Base-by-base conservation (phyloP, 2,797 vertebrate species). In the Parauchenoglanis ngamensis region DNA sequence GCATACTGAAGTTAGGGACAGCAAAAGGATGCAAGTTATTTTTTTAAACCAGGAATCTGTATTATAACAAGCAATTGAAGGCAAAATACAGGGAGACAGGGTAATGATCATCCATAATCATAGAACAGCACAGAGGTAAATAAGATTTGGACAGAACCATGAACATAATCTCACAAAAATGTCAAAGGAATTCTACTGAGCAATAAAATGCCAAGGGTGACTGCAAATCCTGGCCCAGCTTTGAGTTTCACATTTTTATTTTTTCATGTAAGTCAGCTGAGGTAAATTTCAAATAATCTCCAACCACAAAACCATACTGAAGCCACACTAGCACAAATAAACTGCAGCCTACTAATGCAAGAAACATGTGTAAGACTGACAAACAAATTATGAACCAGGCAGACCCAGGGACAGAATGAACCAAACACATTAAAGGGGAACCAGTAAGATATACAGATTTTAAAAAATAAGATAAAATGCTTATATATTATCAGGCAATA, bases 261-360 rank as follows among this genome's bases (percentile, higher is more conserved):
- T n/a, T 44, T 44, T 44, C 57, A 80, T 80, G 21, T 80, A 25
- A 61, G 23, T 80, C 56, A n/a, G 78, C 6, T n/a, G 21, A 80
- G 56, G 31, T 40, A 79, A 57, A 80, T 44, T 44, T 80, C 31
- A 40, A 25, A 80, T 61, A 61, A 44, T 80, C 2, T 80, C 10
- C 4, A 59, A 61, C 56, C 54, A 35, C 77, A 59, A 79, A 59
- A 23, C 28, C 77, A 80, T 80, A 59, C 12, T 54, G 25, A 77
- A 54, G 49, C 49, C 4, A 28, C 31, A 13, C 21, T 40, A 79
- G 54, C 8, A 79, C 28, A 59, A 79, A 79, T 79, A 59, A 79
- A 79, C 54, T 79, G 54, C 31, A 59, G n/a, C 54, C 23, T 78
- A 78, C 28, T 78, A 57, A 78, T 57, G 28, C 54, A 57, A 78